Percentiles rank a stretch among this genome's conserved stretches.
phyloP scores from a whole-genome alignment of 2,888 invertebrate genomes.

The Cancer borealis region DNA sequence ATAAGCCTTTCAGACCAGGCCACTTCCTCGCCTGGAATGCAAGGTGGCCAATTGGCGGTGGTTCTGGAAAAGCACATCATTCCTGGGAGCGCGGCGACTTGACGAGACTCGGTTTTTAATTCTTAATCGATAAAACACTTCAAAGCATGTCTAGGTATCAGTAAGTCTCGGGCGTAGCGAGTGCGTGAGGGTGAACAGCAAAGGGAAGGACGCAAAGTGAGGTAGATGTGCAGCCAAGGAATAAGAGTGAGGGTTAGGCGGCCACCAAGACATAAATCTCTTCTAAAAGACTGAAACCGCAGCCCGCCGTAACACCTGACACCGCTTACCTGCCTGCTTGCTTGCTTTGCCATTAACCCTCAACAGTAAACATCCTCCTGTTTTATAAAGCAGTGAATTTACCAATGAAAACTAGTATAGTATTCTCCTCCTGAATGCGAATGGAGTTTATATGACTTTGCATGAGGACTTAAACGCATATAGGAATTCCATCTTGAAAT shows the following conservation, averaged over 20 bases:
- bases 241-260: neutral
- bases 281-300: neutral
- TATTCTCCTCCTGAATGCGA: neutral
- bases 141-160: neutral
- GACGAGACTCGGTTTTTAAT: neutral
- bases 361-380: neutral
- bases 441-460: neutral
- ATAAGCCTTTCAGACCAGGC: conserved; percentile 6
- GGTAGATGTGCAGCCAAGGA: neutral
- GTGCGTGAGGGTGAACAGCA: neutral
- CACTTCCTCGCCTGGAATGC: conserved; percentile 29
- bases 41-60: conserved; percentile 9
- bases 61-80: neutral
- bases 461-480: neutral
- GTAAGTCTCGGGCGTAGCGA: neutral
- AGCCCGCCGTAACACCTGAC: neutral
- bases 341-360: neutral
- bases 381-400: neutral
- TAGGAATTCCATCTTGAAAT: neutral
- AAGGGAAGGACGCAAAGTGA: neutral
- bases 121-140: neutral
- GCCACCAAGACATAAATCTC: neutral
- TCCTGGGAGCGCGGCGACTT: neutral
- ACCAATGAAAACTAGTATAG: neutral
- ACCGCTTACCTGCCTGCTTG: conserved; percentile 4